Evolutionary conservation across 2,888 invertebrate genomes (phyloP), one percentile per base, ranked within the genome.

Genomic region (Taphrorychus bicolor): DNA sequence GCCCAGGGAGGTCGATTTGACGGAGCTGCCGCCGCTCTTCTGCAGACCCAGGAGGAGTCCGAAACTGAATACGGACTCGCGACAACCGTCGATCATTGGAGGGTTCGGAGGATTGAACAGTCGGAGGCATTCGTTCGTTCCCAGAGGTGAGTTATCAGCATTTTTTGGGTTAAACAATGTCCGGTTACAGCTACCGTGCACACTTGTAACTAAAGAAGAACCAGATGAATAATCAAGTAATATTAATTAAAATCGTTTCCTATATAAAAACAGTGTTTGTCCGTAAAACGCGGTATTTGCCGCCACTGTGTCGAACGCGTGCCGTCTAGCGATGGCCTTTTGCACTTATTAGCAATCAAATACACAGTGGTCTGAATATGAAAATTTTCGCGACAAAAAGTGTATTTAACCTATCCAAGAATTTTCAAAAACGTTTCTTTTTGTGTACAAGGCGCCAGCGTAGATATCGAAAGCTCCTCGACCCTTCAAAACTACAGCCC

Each of bases 21-120:
- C 87, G 58, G 91, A 92, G 73, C 80, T 89, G 73, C 90, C 93
- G 4, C 94, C 94, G 0, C 81, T 95, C 51, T 95, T 95, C 81
- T 93, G 93, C 77, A 87, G 93, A 42, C 93, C 94, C 23, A 85
- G 93, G 18, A 86, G 90, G 72, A 93, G 92, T 80, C 94, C 94
- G 0, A 89, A 92, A 73, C 82, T 93, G 67, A 87, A 90, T 59
- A 84, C 86, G n/a, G 92, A 92, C 73, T 92, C 92, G 0, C 85
- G 93, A 51, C 92, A 92, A 60, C 88, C 92, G 0, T 93, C 92
- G 3, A 83, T 92, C 45, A 86, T 90, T 79, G 91, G 89, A 75
- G 87, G 84, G 70, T 82, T 81, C 69, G 80, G 81, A 1, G 81
- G 80, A 9, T 75, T 81, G 65, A 64, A 42, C 40, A 84, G 84